phyloP scores from a whole-genome alignment of 2,113 vertebrate species.

The Calyptomena viridis region DNA sequence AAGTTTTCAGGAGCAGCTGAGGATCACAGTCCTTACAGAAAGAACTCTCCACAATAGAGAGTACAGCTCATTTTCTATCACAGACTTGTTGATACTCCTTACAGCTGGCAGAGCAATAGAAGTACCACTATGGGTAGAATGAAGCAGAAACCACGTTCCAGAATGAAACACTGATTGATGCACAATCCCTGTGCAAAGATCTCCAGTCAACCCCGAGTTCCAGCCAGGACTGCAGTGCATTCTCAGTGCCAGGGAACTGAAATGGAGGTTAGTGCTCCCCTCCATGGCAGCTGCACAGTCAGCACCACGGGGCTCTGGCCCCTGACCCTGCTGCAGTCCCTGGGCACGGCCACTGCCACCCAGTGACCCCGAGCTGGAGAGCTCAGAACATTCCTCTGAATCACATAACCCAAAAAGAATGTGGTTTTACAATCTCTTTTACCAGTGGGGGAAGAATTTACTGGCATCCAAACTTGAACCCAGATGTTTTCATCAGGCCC shows the following conservation, averaged over 20 bases:
- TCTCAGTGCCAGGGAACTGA: neutral
- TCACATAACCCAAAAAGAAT: constrained; percentile 52
- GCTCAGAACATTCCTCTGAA: constrained; percentile 46
- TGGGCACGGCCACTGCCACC: neutral
- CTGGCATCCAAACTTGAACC: constrained; percentile 59
- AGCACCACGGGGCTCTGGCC: neutral
- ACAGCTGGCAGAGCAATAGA: neutral
- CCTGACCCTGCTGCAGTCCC: neutral
- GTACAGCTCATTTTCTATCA: neutral
- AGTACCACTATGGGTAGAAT: neutral
- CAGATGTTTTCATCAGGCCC: constrained; percentile 67
- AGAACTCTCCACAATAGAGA: neutral
- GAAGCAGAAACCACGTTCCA: neutral
- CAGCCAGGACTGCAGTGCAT: neutral
- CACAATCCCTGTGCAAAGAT: neutral
- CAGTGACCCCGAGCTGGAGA: constrained; percentile 25
- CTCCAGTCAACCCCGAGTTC: neutral
- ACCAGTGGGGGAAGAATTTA: constrained; percentile 51
- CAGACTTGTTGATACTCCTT: neutral
- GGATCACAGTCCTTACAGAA: neutral
- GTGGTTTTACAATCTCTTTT: constrained; percentile 46
- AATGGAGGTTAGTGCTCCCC: neutral
- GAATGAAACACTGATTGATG: neutral
- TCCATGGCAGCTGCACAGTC: neutral
- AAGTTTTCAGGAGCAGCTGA: neutral